Base-by-base conservation (phyloP, 2,797 vertebrate genomes). In the Acanthurus tractus region DNA sequence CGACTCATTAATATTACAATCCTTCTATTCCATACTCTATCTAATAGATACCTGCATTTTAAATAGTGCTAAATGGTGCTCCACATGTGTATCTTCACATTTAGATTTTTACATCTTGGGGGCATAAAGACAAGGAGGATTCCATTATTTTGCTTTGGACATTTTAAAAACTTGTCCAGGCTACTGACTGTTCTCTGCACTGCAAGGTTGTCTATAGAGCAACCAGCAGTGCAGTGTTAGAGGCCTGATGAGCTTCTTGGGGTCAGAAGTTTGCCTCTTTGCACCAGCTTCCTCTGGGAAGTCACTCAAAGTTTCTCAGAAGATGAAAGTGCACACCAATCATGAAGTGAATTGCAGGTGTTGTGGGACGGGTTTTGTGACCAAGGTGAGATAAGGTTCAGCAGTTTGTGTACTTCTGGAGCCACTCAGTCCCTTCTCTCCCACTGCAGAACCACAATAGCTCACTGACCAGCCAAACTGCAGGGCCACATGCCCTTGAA, bases 351-450 rank as follows among this genome's bases (percentile, higher is more conserved):
- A 71, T 53, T 61, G 85, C 22, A 18, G 64, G 54, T 54, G 62
- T 76, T 70, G 10, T 73, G 74, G 75, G 71, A 71, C 25, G 12
- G 29, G 74, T 67, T 78, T 77, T 79, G 76, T 85, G 86, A 68
- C 63, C 5, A 9, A 71, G 73, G 49, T 48, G 56, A 76, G 79
- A 86, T 86, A 76, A 82, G 69, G 76, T 75, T 62, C 70, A 63
- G 75, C 14, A 2, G 49, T 77, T 55, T 65, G 53, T 76, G 62
- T 70, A 67, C 63, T 65, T 75, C 78, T 75, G 63, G 64, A 89
- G 76, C 58, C 69, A 58, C 83, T 87, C 73, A 62, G 0, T 59
- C 53, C 67, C 67, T 74, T 25, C 52, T 76, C 65, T 64, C 22
- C 62, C 25, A 34, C 48, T 66, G 65, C 72, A 76, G 62, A 34